Conservation (phyloP, 2,797 vertebrate genomes). For the Halcyon badia region DNA sequence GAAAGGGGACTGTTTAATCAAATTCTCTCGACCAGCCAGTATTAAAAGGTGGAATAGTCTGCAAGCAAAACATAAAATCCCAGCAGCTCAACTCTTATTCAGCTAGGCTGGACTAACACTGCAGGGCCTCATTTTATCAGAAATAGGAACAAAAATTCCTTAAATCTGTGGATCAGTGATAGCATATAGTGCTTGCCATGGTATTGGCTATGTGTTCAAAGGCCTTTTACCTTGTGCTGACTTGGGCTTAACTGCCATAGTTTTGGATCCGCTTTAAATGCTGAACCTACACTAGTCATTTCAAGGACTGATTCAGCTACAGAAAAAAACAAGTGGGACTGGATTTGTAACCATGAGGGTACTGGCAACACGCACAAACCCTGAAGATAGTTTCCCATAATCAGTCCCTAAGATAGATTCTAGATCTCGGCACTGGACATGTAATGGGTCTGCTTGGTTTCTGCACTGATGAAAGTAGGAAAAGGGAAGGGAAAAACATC, state of each 20-base stretch:
- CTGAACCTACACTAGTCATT: neutral
- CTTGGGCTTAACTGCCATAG: neutral
- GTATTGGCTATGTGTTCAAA: neutral
- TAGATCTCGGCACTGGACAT: neutral
- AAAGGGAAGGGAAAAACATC: neutral
- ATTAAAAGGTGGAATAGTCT: neutral
- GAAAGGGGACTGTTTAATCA: neutral
- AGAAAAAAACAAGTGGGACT: neutral
- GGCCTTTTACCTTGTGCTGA: neutral
- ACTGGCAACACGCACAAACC: neutral
- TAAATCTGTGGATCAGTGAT: neutral
- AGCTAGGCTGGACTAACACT: neutral
- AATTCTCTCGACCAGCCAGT: neutral
- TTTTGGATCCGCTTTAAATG: conserved; percentile 17
- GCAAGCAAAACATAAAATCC: neutral
- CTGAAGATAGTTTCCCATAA: rapidly evolving
- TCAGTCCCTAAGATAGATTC: neutral
- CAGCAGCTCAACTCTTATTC: neutral
- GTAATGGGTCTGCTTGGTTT: neutral
- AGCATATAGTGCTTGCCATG: neutral
- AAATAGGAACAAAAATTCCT: neutral
- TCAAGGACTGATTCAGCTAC: neutral
- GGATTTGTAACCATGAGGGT: neutral
- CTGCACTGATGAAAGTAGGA: neutral
- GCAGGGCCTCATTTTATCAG: neutral